Evolutionary conservation across 2,888 invertebrate species (phyloP), one percentile per base, ranked within the genome.

Genomic region (Sarcophaga variegata): DNA sequence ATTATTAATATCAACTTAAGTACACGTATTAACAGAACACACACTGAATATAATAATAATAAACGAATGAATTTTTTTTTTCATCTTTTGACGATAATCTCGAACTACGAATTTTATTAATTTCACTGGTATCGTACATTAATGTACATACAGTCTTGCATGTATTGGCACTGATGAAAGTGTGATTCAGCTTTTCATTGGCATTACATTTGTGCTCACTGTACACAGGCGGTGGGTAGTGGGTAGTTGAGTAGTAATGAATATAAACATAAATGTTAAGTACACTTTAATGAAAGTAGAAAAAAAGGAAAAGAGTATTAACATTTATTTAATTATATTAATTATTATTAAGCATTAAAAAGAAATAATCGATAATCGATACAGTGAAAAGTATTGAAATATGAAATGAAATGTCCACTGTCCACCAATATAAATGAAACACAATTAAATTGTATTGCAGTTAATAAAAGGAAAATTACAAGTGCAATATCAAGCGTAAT

Each of bases 261-360:
- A 64, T 80, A 71, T 62, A 80, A 45, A 69, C 66, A 80, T 81
- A 72, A 72, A 71, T 76, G 45, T 77, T 85, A 85, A 85, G 81
- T 72, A 81, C 49, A 49, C 67, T 54, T 81, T 85, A 81, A 85
- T 77, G 62, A 22, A 20, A 76, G 11, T 11, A 37, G 0, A 20
- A 12, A 27, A 27, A 17, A 17, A 1, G 6, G 0, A 37, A 22
- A 67, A 37, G 37, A 70, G 70, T 54, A 83, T 83, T 83, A 22
- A 63, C 83, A 78, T 78, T 83, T 74, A 78, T 83, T 83, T 83
- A 83, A 83, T 78, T 78, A 78, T 71, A 25, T 77, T 83, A 78
- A 83, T 83, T 83, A 83, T 49, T 74, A 49, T 72, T 67, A 66
- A 78, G 67, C 60, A 62, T 67, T 67, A 59, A 78, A 67, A 59